Evolutionary conservation across 2,113 vertebrate genomes (phyloP).

Genomic region (Myrmecophaga tridactyla): DNA sequence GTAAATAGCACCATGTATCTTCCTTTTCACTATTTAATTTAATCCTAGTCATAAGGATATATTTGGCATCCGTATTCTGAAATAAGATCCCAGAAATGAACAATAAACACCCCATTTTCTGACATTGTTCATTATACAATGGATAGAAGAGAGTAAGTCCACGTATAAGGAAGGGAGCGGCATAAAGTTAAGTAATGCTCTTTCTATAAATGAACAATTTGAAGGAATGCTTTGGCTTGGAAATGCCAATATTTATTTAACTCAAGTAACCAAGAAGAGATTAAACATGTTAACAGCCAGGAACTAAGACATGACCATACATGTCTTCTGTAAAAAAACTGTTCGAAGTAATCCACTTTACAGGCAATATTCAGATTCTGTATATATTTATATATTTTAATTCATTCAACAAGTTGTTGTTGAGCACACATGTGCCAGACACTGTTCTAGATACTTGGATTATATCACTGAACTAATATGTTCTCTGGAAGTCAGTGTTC

Average conservation of each 20-base stretch:
- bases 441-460: background rate
- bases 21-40: background rate
- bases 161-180: background rate
- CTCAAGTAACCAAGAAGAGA: background rate
- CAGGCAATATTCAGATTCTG: background rate
- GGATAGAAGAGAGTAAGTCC: background rate
- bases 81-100: background rate
- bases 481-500: background rate
- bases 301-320: background rate
- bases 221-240: background rate
- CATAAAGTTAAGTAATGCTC: background rate
- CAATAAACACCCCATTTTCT: background rate
- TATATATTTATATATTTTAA: background rate
- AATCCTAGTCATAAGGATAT: background rate
- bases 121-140: background rate
- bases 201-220: background rate
- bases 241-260: background rate
- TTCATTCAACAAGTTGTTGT: background rate
- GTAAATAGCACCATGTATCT: background rate
- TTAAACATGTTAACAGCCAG: background rate
- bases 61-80: background rate
- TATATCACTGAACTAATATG: background rate
- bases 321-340: background rate
- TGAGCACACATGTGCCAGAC: background rate
- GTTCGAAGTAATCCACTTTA: background rate